Base-by-base conservation (phyloP, 2,888 invertebrate species). In the Drosophila kanekoi region DNA sequence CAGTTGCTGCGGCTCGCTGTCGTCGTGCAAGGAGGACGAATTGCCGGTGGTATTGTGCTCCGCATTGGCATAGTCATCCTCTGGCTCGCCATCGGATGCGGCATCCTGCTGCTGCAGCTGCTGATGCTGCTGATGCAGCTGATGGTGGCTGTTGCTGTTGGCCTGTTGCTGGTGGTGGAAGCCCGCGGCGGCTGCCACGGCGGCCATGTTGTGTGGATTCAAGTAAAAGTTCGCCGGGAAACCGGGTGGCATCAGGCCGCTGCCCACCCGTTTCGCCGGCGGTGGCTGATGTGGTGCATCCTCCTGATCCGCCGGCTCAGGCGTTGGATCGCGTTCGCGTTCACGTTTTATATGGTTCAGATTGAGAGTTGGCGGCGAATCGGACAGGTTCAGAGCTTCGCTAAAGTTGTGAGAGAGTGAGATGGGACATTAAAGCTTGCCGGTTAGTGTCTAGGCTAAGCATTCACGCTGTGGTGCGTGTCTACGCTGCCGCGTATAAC, bases 331-430 rank as follows among this genome's bases (percentile, higher is more conserved):
- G 92, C 89, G 86, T 93, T 93, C 90, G 64, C 93, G 92, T 86
- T 95, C 94, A 32, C 94, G 92, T 80, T 95, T 95, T 0, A 93
- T 92, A 33, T 91, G 66, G 28, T 91, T 76, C 64, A 76, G 48
- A 58, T 78, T 69, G 76, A 93, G 87, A 85, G 93, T 93, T 78
- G 86, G 93, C 76, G 93, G 95, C 81, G 93, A 94, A 87, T 96
- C 95, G 70, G 95, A 94, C 40, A 98, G 94, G 93, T 98, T 97
- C 59, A 98, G 93, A 1, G 98, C 97, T 93, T 98, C 97, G 87
- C 96, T 92, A 75, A 68, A 81, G 35, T 35, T 38, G n/a, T 0
- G 0, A 28, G 23, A n/a, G 3, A 37, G 6, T n/a, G 3, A 32
- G 8, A 40, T 23, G 72, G 41, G 28, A 57, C 28, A 28, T 28